Evolutionary conservation across 2,888 invertebrate species (phyloP).

Genomic region (Caenorhabditis auriculariae): DNA sequence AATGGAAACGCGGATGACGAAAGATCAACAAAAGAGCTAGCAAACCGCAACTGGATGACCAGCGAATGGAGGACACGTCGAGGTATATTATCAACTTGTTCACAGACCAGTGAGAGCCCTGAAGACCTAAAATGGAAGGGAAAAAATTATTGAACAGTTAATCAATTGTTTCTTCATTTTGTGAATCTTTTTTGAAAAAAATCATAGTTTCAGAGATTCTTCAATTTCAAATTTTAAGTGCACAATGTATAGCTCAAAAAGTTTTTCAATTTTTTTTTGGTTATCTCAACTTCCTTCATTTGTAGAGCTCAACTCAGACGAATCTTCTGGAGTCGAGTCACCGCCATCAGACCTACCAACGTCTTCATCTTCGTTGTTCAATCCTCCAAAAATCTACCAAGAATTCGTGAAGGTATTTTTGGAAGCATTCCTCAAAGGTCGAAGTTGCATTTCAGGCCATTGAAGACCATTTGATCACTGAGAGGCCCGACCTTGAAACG

Average conservation of each 20-base stretch:
- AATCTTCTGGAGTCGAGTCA: conserved; percentile 44
- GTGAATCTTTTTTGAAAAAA: too few relatives aligned
- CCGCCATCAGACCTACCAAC: conserved; percentile 49
- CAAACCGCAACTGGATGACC: conserved; percentile 24
- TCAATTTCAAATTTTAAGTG: too few relatives aligned
- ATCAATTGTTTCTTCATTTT: too few relatives aligned
- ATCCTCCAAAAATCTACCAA: conserved; percentile 30
- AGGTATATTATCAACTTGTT: conserved; percentile 9
- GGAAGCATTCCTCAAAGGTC: too few relatives aligned
- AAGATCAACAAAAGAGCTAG: conserved; percentile 18
- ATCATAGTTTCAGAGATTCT: too few relatives aligned
- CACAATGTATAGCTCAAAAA: too few relatives aligned
- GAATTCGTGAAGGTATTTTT: conserved; percentile 38
- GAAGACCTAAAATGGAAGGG: too few relatives aligned
- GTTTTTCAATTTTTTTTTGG: neutral
- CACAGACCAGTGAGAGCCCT: neutral
- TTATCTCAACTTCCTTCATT: neutral
- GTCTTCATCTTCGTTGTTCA: conserved; percentile 38
- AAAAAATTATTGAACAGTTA: too few relatives aligned
- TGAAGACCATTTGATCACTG: conserved; percentile 39
- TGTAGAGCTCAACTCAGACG: conserved; percentile 32
- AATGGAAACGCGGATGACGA: conserved; percentile 43
- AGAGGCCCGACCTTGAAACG: conserved; percentile 43
- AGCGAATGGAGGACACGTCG: conserved; percentile 31
- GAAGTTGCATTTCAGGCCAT: conserved; percentile 37